A percentile compares a stretch with the other conserved stretches of the same genome.
phyloP scores from a whole-genome alignment of 2,888 invertebrate species.

The Drosophila gaucha region DNA sequence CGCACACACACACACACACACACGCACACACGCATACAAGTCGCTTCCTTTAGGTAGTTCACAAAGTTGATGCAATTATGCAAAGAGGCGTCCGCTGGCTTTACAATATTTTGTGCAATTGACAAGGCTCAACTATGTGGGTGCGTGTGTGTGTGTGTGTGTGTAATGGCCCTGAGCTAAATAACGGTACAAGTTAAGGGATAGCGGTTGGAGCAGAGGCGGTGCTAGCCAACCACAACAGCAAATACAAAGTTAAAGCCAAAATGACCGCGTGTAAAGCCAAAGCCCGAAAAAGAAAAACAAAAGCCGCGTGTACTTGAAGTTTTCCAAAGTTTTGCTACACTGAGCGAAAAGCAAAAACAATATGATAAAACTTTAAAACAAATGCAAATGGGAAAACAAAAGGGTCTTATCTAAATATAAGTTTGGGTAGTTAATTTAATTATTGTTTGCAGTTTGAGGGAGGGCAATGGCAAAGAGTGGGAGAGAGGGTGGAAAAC shows the following conservation, averaged over 20 bases:
- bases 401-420: background rate
- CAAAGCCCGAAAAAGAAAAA: conserved; percentile 49
- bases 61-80: conserved; percentile 52
- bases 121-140: conserved; percentile 51
- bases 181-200: conserved; percentile 53
- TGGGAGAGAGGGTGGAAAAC: too few species aligned
- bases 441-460: background rate
- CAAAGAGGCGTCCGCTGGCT: conserved; percentile 37
- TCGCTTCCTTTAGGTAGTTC: background rate
- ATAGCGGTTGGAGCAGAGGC: background rate
- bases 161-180: conserved; percentile 70
- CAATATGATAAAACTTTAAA: background rate
- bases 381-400: background rate
- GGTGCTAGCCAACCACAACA: conserved; percentile 14
- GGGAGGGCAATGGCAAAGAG: too few species aligned
- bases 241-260: conserved; percentile 70
- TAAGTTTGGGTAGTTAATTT: background rate
- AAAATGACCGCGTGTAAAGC: conserved; percentile 66
- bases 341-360: conserved; percentile 41
- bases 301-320: conserved; percentile 62
- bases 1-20: background rate
- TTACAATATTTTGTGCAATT: conserved; percentile 68
- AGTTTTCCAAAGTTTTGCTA: conserved; percentile 41
- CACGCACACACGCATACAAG: background rate
- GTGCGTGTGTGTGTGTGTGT: conserved; percentile 23